Conservation (phyloP, 2,797 vertebrate genomes). For the Meriones psammophilus region DNA sequence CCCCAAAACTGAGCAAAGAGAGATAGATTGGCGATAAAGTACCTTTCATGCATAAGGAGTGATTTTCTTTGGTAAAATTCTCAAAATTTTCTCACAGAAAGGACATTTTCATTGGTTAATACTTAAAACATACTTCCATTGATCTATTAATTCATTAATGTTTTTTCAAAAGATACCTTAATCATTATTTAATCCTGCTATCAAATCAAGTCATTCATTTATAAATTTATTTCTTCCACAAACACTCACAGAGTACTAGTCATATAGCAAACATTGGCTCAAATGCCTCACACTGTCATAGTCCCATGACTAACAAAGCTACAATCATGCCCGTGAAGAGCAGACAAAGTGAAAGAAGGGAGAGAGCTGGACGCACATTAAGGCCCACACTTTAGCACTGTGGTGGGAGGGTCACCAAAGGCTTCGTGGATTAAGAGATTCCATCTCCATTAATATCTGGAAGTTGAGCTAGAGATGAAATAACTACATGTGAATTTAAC, state of each 20-base stretch:
- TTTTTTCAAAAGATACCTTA: background rate
- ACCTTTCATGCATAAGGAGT: background rate
- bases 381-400: background rate
- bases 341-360: background rate
- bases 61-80: constrained; percentile 5
- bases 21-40: background rate
- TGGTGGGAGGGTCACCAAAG: background rate
- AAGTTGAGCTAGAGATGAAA: background rate
- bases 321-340: background rate
- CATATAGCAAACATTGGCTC: background rate
- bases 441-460: background rate
- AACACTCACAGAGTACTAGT: background rate
- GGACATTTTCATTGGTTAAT: constrained; percentile 29
- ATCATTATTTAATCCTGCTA: background rate
- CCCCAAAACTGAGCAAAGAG: background rate
- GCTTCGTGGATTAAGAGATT: background rate
- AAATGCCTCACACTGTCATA: background rate
- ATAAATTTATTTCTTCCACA: background rate
- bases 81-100: background rate
- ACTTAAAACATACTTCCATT: background rate
- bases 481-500: no score
- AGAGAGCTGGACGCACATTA: background rate
- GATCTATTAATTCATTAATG: constrained; percentile 17
- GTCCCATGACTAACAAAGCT: background rate
- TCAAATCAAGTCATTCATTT: background rate